Conservation (phyloP, 2,888 invertebrate species). For the Chrysolina haemoptera region DNA sequence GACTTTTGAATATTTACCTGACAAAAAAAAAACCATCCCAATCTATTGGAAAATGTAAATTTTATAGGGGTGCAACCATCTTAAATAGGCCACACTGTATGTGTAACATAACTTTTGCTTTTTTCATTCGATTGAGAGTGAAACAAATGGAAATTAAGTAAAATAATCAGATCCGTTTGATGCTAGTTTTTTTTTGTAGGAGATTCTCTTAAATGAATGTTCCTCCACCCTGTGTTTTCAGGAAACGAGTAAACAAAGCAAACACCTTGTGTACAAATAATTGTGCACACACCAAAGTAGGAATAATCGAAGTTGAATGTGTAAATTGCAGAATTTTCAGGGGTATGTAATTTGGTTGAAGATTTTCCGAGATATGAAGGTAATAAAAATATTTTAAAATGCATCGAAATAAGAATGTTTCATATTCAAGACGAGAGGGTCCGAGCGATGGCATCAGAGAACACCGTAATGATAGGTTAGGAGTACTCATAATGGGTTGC, state of each 20-base stretch:
- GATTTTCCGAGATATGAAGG: constrained; percentile 55
- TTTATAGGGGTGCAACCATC: no score
- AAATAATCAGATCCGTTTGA: background rate
- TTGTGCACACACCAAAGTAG: constrained; percentile 15
- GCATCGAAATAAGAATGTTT: constrained; percentile 66
- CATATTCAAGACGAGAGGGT: constrained; percentile 57
- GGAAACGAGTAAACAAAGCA: background rate
- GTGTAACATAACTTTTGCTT: no score
- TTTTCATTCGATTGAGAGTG: no score
- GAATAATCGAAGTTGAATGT: constrained; percentile 38
- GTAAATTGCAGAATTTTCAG: constrained; percentile 43
- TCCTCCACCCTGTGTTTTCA: background rate
- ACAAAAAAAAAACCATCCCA: no score
- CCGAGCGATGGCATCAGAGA: constrained; percentile 63
- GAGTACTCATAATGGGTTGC: constrained; percentile 68
- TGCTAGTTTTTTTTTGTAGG: background rate
- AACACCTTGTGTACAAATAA: constrained; percentile 5
- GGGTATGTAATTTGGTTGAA: constrained; percentile 53
- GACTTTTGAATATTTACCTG: no score
- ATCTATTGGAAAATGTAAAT: no score
- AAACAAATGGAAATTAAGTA: no score
- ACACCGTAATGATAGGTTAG: constrained; percentile 69
- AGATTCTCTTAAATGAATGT: no score
- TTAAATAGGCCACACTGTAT: no score
- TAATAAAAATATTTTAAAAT: constrained; percentile 66